Evolutionary conservation across 2,888 invertebrate genomes (phyloP), one percentile per base, ranked within the genome.

Genomic region (Parascotia fuliginaria): DNA sequence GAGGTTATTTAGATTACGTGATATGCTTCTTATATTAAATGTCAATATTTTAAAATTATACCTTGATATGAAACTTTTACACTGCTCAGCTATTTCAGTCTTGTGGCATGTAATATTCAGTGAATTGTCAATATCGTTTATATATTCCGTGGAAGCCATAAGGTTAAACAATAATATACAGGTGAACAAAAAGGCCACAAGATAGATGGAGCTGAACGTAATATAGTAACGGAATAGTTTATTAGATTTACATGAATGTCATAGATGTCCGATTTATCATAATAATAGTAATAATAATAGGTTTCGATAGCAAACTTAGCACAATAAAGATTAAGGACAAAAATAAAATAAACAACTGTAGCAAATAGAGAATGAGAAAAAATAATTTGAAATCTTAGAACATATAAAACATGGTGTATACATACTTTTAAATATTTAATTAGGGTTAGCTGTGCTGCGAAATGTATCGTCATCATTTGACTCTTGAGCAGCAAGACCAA

Each of bases 11-110:
- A 38, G 24, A 9, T 38, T 44, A 4, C 7, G 31, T 9, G 28
- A 16, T 3, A 43, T 15, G n/a, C 43, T 43, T 6, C 43, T 19
- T 0, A 43, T 43, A 9, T 43, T 43, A 29, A 19, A 37, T 1
- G 16, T 43, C 9, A 43, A 7, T 5, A 37, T 13, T 31, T 29
- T 44, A 2, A 44, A 11, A 1, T 32, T 14, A 24, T 44, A 44
- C 14, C 9, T 31, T 2, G 19, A 14, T 15, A 33, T 33, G 4
- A 33, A 1, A 14, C n/a, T 4, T 9, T 33, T 16, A 33, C 33
- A 33, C 9, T 14, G 15, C 14, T 15, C 33, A 0, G 16, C n/a
- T 9, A 9, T 2, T 7, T 33, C 33, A 4, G 16, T 33, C 16
- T 15, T 33, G 9, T 15, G 33, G 33, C 33, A 33, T 9, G 9